These are phyloP conservation scores for Clarias laeviceps DNA, from an alignment of 2,797 vertebrate genomes.

Conservation along the genomic window DNA sequence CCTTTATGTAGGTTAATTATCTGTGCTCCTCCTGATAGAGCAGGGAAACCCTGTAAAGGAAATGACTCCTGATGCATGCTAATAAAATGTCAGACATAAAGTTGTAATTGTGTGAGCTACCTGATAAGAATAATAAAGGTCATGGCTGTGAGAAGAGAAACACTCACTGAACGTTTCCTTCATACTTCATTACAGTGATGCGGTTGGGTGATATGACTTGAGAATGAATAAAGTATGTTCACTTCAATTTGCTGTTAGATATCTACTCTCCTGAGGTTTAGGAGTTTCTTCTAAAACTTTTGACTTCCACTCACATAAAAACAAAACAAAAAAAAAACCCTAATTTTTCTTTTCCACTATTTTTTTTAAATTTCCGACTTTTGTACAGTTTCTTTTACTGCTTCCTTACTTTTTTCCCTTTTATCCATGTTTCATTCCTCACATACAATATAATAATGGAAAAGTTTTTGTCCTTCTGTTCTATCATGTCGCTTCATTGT, in stretches of 20 bases:
- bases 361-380: no score
- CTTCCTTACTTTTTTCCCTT: no score
- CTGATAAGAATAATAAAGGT: neutral
- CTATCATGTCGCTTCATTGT: no score
- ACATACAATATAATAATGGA: no score
- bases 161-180: neutral
- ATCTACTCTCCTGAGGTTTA: neutral
- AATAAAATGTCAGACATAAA: neutral
- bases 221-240: neutral
- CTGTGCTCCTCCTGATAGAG: neutral
- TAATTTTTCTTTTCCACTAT: no score
- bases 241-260: neutral
- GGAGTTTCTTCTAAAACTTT: neutral
- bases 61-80: neutral
- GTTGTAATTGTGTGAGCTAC: neutral
- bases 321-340: no score
- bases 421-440: no score
- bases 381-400: no score
- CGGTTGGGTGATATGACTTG: neutral
- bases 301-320: neutral
- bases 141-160: neutral
- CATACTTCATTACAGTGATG: neutral
- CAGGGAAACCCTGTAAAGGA: neutral
- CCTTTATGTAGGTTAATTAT: neutral
- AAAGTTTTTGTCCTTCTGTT: no score